These are phyloP conservation scores for Cephalopachus bancanus DNA, from an alignment of 2,797 vertebrate genomes.

Conservation along the genomic window DNA sequence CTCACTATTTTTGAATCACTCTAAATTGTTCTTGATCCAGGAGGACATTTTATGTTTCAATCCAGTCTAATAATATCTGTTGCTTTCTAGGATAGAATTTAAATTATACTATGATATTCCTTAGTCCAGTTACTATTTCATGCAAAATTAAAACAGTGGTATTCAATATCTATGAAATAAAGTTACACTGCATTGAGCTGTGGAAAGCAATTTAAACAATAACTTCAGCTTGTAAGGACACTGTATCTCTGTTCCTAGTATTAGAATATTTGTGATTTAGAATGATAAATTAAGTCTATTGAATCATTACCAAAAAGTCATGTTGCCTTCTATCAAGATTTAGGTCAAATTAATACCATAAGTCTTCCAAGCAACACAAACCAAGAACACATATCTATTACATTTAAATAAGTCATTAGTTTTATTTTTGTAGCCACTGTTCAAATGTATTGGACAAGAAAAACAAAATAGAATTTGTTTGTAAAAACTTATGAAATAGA, in stretches of 20 bases:
- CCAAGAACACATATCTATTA: conserved; percentile 22
- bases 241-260: not conserved
- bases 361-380: conserved; percentile 51
- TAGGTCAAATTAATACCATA: conserved; percentile 66
- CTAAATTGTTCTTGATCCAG: conserved; percentile 77
- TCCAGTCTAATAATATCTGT: conserved; percentile 63
- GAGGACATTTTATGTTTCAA: conserved; percentile 67
- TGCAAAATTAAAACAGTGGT: conserved; percentile 20
- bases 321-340: conserved; percentile 44
- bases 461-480: conserved; percentile 53
- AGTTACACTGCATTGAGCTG: conserved; percentile 44
- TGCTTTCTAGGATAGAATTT: conserved; percentile 78
- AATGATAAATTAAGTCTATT: conserved; percentile 55
- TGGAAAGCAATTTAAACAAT: conserved; percentile 8
- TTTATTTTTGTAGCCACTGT: conserved; percentile 22
- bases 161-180: conserved; percentile 8
- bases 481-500: conserved; percentile 67
- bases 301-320: conserved; percentile 44
- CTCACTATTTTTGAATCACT: conserved; percentile 67
- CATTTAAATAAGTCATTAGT: conserved; percentile 39
- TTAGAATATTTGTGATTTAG: conserved; percentile 42
- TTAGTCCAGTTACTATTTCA: conserved; percentile 58
- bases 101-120: conserved; percentile 67
- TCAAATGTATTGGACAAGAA: conserved; percentile 55
- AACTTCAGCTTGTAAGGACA: conserved; percentile 50